Conservation (phyloP, 2,888 invertebrate genomes). For the Azorinus chamasolen region DNA sequence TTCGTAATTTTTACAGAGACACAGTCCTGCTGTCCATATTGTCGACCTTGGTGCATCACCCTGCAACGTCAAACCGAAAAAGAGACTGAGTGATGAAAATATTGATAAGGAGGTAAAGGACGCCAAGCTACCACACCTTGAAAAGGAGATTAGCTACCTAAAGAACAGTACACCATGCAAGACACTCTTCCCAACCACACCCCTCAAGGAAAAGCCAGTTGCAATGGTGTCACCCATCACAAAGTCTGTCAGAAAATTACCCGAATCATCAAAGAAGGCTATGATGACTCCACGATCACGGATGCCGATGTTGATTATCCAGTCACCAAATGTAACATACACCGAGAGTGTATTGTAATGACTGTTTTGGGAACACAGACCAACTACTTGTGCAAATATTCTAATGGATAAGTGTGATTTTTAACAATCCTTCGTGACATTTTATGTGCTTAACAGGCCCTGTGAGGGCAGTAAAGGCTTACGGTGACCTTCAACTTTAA, state of each 20-base stretch:
- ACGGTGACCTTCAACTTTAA: no score
- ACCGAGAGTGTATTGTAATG: constrained; percentile 62
- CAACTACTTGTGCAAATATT: no score
- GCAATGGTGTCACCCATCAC: constrained; percentile 77
- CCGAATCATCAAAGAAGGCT: constrained; percentile 65
- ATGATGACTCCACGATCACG: constrained; percentile 72
- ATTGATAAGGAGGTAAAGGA: constrained; percentile 53
- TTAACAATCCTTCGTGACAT: no score
- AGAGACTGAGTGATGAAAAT: constrained; percentile 65
- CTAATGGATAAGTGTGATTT: no score
- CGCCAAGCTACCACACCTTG: constrained; percentile 58
- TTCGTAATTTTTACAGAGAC: constrained; percentile 58
- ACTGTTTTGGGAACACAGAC: not conserved
- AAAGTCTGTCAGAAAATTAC: constrained; percentile 64
- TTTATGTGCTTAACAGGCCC: no score
- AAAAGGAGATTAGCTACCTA: constrained; percentile 70
- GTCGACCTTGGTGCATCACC: constrained; percentile 71
- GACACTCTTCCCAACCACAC: constrained; percentile 63
- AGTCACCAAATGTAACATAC: constrained; percentile 61
- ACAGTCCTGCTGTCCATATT: constrained; percentile 75
- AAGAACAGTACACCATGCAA: constrained; percentile 57
- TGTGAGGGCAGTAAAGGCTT: no score
- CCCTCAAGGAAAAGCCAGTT: constrained; percentile 63
- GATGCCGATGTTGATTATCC: constrained; percentile 63
- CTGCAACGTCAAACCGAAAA: constrained; percentile 50